Evolutionary conservation across 92 coral and sea anemone genomes (phyloP), one percentile per base, ranked within the genome.

Genomic region (Nematostella vectensis): DNA sequence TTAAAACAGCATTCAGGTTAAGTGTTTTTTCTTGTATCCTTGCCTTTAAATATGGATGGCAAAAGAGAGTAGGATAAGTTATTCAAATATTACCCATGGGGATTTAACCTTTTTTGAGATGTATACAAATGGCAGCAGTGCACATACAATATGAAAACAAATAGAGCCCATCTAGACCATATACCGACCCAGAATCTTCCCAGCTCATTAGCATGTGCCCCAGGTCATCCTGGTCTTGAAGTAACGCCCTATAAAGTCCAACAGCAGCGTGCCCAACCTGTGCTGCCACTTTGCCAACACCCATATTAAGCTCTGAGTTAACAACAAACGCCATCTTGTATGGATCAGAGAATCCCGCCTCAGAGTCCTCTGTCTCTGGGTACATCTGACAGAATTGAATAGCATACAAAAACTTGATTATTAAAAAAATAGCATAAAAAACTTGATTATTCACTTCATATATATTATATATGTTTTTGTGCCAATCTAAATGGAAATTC

Each of bases 291-390:
- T 88, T 88, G 17, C 96, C 96, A n/a, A 78, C 78, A 22, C 93
- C 96, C 96, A 88, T 88, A 23, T 70, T 69, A 4, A 83, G 71
- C 33, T 81, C 82, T 24, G 79, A 72, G 63, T 88, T 88, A 3
- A 88, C 83, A 31, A 88, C 80, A 65, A 88, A 88, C 17, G 83
- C 88, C 96, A 88, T 88, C 51, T 83, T 88, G 64, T 79, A 83
- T 0, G 87, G 77, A 29, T 76, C 55, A 38, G 40, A 33, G 31
- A 42, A 1, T 47, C 17, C 53, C 25, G 8, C 53, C 25, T 21
- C 53, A 10, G 10, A n/a, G 44, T 37, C 10, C n/a, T 37, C 44
- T 10, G n/a, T 54, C 47, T 0, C 24, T 22, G 29, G 44, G 44
- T 10, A n/a, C 10, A 37, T 10, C 10, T 10, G 16, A 37, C 11